Evolutionary conservation across 2,797 vertebrate genomes (phyloP), one percentile per base, ranked within the genome.

Genomic region (Muraenolepis orangiensis): DNA sequence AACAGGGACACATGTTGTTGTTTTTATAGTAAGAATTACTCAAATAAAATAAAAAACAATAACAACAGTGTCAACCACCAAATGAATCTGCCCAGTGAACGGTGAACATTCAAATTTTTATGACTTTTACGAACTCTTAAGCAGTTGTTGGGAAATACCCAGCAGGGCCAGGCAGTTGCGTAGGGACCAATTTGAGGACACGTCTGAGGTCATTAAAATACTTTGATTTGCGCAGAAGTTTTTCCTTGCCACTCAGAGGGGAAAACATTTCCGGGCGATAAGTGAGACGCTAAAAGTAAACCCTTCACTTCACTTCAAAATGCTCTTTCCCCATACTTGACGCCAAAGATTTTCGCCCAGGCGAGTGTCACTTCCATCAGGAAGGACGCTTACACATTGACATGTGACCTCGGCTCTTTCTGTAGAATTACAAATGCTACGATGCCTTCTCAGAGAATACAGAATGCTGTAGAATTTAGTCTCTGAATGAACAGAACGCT

Each of bases 311-410:
- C 46, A 51, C 46, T 51, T 51, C 46, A 51, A 51, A 51, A 20
- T 16, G 13, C 40, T 42, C 13, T 42, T 51, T 51, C 18, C 18
- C 74, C n/a, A n/a, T 75, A 13, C 69, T 82, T 30, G 72, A 84
- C 46, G 46, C 46, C 18, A 34, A 51, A n/a, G n/a, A n/a, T n/a
- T n/a, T 51, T 51, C 18, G 46, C 46, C 46, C 3, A 6, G 18
- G 46, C 20, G 18, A n/a, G 18, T 20, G 18, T 16, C 18, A 51
- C 46, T 51, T 51, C 20, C 20, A 51, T 51, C 18, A 51, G 46
- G 46, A 16, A 51, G 46, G 46, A 51, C 18, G 16, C 13, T 46
- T 46, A 14, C 16, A 40, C 38, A 12, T 40, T 40, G 38, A 40
- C 38, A 40, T 12, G 6, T 10, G 42, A 46, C 16, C 4, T 46